phyloP scores from a whole-genome alignment of 2,797 vertebrate genomes.

The Manis javanica region DNA sequence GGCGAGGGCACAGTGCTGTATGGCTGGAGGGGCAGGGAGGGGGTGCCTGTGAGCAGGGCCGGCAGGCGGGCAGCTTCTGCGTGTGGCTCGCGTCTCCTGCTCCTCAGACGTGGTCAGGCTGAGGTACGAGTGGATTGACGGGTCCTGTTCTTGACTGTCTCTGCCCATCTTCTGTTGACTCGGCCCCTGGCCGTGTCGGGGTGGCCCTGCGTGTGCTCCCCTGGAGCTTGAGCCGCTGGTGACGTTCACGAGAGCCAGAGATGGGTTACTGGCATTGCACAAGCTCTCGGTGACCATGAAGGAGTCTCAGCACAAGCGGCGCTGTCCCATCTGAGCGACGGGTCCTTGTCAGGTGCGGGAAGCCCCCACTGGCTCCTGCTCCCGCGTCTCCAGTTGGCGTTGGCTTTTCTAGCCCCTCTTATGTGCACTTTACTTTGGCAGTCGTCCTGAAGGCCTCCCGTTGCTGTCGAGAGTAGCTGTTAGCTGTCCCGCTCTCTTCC shows the following conservation, averaged over 20 bases:
- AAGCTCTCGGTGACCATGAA: too few species aligned
- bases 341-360: accelerated
- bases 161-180: too few species aligned
- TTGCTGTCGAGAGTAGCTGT: not conserved
- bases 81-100: too few species aligned
- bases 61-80: too few species aligned
- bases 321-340: not conserved
- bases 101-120: too few species aligned
- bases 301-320: accelerated
- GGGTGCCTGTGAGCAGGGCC: too few species aligned
- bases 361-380: not conserved
- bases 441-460: constrained; percentile 66
- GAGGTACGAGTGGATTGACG: too few species aligned
- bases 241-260: not conserved
- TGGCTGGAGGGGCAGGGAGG: too few species aligned
- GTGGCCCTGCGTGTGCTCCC: not conserved
- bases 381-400: not conserved
- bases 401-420: constrained; percentile 44
- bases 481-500: not conserved
- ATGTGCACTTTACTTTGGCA: constrained; percentile 73
- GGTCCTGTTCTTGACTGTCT: too few species aligned
- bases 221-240: too few species aligned
- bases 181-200: too few species aligned
- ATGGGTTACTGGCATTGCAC: accelerated
- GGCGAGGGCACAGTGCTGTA: too few species aligned